phyloP scores from a whole-genome alignment of 2,797 vertebrate species.

The Halcyon leucocephala region DNA sequence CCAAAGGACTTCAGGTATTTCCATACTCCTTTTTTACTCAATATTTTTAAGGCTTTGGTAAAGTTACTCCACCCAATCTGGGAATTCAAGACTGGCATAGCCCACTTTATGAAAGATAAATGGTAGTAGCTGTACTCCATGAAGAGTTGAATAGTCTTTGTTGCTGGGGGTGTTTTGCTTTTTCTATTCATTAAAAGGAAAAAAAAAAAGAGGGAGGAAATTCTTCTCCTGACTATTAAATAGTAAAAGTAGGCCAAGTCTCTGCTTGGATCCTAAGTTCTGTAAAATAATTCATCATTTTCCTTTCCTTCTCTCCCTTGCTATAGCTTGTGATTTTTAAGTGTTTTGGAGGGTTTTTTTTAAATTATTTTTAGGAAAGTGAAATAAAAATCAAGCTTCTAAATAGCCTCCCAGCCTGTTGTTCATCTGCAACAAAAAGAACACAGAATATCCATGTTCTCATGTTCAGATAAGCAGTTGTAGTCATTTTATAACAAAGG shows the following conservation, averaged over 20 bases:
- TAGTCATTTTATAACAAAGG: background rate
- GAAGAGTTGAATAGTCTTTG: no score
- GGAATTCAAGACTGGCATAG: no score
- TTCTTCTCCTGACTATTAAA: conserved; percentile 32
- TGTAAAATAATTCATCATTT: background rate
- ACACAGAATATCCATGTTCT: background rate
- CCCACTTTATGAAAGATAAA: no score
- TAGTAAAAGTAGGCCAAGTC: conserved; percentile 48
- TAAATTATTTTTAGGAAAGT: background rate
- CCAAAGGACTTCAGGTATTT: no score
- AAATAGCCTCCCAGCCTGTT: background rate
- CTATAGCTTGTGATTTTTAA: background rate
- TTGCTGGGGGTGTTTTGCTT: background rate
- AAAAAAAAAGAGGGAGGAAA: background rate
- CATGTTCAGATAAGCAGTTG: background rate
- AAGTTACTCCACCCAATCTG: no score
- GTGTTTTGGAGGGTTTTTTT: no score
- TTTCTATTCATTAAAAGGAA: background rate
- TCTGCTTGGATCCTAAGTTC: background rate
- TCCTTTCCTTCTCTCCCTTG: background rate
- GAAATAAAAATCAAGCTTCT: background rate
- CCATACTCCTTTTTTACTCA: no score
- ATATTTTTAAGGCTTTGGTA: no score
- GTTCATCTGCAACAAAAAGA: background rate
- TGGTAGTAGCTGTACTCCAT: no score